These are phyloP conservation scores for Lottia scabra DNA, from an alignment of 2,888 invertebrate genomes.

Conservation along the genomic window DNA sequence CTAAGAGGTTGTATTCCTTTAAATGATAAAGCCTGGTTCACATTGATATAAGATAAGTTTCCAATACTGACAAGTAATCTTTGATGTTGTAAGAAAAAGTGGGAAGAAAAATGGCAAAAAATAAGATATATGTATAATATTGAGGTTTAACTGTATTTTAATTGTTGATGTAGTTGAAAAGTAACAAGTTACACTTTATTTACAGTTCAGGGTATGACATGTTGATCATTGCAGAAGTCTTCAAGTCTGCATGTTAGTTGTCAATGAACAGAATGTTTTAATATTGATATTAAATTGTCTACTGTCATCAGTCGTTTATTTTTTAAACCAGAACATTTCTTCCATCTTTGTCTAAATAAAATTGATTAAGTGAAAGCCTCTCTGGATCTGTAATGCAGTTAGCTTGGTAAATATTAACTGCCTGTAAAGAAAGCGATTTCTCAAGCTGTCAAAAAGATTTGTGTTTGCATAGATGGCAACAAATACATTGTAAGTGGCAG, in stretches of 20 bases:
- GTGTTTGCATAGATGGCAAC: conserved; percentile 5
- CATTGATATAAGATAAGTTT: no score
- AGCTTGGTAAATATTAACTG: conserved; percentile 23
- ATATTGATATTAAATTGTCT: neutral
- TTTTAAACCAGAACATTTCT: neutral
- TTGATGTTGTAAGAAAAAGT: no score
- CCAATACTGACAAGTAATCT: no score
- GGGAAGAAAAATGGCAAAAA: no score
- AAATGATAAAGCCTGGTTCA: no score
- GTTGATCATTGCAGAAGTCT: no score
- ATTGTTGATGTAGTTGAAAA: no score
- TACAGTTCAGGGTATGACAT: no score
- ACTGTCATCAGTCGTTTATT: neutral
- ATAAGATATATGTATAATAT: no score
- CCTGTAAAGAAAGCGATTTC: conserved; percentile 21
- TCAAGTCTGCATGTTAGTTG: neutral
- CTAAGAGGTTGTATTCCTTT: no score
- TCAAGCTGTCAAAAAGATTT: conserved; percentile 16
- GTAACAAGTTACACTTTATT: no score
- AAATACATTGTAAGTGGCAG: conserved; percentile 12
- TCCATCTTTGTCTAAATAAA: conserved; percentile 20
- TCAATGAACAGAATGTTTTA: neutral
- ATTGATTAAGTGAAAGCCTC: conserved; percentile 18
- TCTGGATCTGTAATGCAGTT: conserved; percentile 15
- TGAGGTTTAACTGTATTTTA: no score